Base-by-base conservation (phyloP, 2,113 vertebrate species). In the Trichomycterus rosablanca region DNA sequence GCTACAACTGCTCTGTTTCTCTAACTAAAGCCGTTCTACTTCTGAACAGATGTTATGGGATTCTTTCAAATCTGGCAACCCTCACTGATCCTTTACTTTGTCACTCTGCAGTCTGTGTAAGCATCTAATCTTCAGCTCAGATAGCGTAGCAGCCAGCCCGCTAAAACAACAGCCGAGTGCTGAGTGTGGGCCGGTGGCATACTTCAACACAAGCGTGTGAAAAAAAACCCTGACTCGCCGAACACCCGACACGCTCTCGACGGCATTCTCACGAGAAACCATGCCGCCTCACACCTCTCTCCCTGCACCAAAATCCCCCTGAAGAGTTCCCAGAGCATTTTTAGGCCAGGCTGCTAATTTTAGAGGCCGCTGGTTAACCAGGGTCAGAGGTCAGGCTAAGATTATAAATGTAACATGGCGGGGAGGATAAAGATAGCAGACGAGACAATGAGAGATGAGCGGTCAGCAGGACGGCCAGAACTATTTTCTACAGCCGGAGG, bases 201-300 rank as follows among this genome's bases (percentile, higher is more conserved):
- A 57, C 64, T 55, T 40, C 24, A 42, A 35, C 45, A 32, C 51
- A 20, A 42, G 32, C 56, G n/a, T 26, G 35, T 8, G 7, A n/a
- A 24, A 3, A 40, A 40, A 40, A 5, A n/a, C n/a, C n/a, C n/a
- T n/a, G n/a, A n/a, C n/a, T n/a, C 35, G 15, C 39, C 44, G 52
- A 69, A 68, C 35, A 66, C 37, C 67, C 23, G n/a, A n/a, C n/a
- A n/a, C n/a, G n/a, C n/a, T n/a, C n/a, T n/a, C n/a, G n/a, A 2
- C 66, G 15, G 62, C 76, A 83, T 88, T 90, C 91, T 90, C 90
- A 90, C 76, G 89, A 87, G 90, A 91, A 91, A 89, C 73, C 79
- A 48, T 10, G 11, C 57, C 16, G 44, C 57, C 34, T 66, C 1
- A 40, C 77, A 55, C 82, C n/a, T n/a, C n/a, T n/a, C n/a, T n/a